Conservation (phyloP, 2,797 vertebrate genomes). For the Urophycis tenuis region DNA sequence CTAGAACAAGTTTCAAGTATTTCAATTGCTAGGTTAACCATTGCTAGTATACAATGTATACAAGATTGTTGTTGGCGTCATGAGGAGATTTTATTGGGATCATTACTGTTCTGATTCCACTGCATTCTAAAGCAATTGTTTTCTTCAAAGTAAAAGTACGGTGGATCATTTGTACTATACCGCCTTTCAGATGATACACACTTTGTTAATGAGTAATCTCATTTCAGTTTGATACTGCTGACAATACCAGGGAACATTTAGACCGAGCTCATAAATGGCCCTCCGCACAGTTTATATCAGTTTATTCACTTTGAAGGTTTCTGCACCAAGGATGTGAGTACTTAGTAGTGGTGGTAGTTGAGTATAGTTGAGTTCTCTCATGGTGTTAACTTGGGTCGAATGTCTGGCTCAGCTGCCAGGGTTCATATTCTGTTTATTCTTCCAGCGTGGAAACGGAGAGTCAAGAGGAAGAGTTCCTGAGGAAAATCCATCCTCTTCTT, state of each 20-base stretch:
- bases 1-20: too few species aligned
- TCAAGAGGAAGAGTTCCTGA: constrained; percentile 26
- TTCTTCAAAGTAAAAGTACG: neutral
- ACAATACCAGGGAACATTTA: neutral
- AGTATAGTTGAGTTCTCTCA: neutral
- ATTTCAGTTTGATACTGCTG: neutral
- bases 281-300: too few species aligned
- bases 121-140: neutral
- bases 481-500: constrained; percentile 28
- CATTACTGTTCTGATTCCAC: neutral
- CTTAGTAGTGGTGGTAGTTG: neutral
- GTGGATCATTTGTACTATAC: neutral
- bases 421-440: constrained; percentile 35
- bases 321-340: neutral
- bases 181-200: neutral
- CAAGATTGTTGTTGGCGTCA: neutral
- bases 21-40: too few species aligned
- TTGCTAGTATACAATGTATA: too few species aligned
- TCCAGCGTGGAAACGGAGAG: constrained; percentile 50
- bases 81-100: neutral
- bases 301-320: neutral
- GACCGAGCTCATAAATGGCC: neutral
- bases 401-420: neutral
- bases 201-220: neutral
- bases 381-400: neutral